These are phyloP conservation scores for Psix sp. DNA, from an alignment of 1,140 invertebrate genomes.

Conservation along the genomic window DNA sequence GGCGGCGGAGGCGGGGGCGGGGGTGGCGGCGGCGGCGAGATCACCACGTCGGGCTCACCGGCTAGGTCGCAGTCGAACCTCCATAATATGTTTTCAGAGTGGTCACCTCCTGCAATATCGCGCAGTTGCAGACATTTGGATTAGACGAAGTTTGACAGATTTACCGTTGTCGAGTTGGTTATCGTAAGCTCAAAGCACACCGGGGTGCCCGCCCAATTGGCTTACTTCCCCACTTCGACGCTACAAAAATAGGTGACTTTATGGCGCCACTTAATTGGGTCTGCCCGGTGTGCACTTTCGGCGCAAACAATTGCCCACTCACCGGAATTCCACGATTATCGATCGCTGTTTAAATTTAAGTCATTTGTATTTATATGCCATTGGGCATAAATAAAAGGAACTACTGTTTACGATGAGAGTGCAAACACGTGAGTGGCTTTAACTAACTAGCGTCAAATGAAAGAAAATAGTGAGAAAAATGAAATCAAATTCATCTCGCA, in stretches of 20 bases:
- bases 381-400: too few relatives aligned
- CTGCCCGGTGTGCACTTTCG: not conserved
- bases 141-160: slow-evolving; percentile 30
- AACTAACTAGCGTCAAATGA: too few relatives aligned
- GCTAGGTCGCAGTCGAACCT: slow-evolving; percentile 75
- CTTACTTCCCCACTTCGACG: not conserved
- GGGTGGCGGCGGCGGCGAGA: slow-evolving; percentile 68
- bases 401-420: too few relatives aligned
- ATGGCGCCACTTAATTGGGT: slow-evolving; percentile 2
- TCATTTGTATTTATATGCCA: not conserved
- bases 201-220: not conserved
- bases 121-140: slow-evolving; percentile 3
- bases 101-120: slow-evolving; percentile 72
- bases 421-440: too few relatives aligned
- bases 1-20: slow-evolving; percentile 71
- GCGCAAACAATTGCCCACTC: slow-evolving; percentile 2
- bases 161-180: slow-evolving; percentile 9
- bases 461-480: too few relatives aligned
- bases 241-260: slow-evolving; percentile 1
- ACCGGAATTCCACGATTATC: not conserved
- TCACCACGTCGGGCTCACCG: slow-evolving; percentile 74
- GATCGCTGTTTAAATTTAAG: not conserved
- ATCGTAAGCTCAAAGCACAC: not conserved
- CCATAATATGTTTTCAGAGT: slow-evolving; percentile 74
- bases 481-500: too few relatives aligned